Evolutionary conservation across 2,797 vertebrate species (phyloP).

Genomic region (Enteromius fasciolatus): DNA sequence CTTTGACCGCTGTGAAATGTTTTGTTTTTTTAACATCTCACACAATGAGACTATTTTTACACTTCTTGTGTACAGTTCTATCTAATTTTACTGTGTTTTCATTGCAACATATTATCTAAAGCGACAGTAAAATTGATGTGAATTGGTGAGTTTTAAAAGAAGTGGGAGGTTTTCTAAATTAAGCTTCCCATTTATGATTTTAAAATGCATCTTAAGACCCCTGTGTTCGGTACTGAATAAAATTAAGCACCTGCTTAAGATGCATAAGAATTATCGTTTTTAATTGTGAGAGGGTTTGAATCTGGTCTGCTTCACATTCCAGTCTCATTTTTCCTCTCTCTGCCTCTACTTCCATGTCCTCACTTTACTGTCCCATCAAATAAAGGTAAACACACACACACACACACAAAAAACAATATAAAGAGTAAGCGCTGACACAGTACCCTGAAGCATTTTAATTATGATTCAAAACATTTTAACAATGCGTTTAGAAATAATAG

Average conservation of each 20-base stretch:
- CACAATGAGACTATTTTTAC: not conserved
- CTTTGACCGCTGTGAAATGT: not conserved
- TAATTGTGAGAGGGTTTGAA: not conserved
- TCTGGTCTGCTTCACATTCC: not conserved
- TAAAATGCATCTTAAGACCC: not conserved
- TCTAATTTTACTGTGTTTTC: not conserved
- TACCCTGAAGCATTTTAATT: not conserved
- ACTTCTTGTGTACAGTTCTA: no score
- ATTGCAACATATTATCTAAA: not conserved
- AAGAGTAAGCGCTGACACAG: no score
- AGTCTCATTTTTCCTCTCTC: not conserved
- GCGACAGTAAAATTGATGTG: not conserved
- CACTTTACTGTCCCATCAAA: not conserved
- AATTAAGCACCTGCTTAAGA: not conserved
- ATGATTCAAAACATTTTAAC: constrained; percentile 2
- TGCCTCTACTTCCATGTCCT: not conserved
- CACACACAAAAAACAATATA: not conserved
- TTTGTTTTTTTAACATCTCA: not conserved
- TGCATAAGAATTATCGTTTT: not conserved
- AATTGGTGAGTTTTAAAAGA: not conserved
- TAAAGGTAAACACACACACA: not conserved
- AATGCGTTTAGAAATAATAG: not conserved
- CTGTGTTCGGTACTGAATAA: not conserved
- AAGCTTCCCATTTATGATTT: not conserved
- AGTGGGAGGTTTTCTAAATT: not conserved